phyloP scores from a whole-genome alignment of 2,113 vertebrate species.

The Salvelinus sp. region DNA sequence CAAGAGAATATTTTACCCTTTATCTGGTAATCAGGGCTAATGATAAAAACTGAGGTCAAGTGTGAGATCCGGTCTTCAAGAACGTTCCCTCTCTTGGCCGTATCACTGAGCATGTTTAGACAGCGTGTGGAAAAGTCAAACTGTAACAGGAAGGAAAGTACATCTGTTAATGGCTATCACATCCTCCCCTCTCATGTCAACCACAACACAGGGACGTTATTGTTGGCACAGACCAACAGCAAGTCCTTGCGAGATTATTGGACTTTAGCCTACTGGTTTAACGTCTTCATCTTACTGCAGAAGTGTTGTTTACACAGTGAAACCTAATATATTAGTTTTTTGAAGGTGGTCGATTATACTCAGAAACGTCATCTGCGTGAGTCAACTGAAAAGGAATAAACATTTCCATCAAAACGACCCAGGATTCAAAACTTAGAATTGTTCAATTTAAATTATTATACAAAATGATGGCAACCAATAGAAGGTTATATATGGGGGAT shows the following conservation, averaged over 20 bases:
- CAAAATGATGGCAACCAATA: too few species aligned
- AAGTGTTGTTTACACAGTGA: conserved; percentile 30
- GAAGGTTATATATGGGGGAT: too few species aligned
- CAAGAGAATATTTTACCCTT: conserved; percentile 21
- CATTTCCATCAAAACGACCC: conserved; percentile 22
- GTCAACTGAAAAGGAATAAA: conserved; percentile 28
- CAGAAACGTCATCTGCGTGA: conserved; percentile 37
- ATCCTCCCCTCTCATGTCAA: conserved; percentile 24
- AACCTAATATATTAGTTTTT: conserved; percentile 55
- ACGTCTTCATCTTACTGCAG: conserved; percentile 32
- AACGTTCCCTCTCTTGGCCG: conserved; percentile 26
- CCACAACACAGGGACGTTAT: conserved; percentile 52
- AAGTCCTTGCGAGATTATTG: conserved; percentile 49
- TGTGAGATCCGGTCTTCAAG: neutral
- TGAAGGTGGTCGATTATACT: conserved; percentile 29
- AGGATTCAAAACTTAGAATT: too few species aligned
- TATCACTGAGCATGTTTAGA: conserved; percentile 33
- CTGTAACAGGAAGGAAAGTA: conserved; percentile 38
- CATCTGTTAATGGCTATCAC: conserved; percentile 33
- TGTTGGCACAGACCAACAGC: conserved; percentile 54
- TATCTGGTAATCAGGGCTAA: neutral
- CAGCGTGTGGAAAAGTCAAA: conserved; percentile 30
- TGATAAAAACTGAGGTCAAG: neutral
- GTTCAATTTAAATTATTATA: too few species aligned
- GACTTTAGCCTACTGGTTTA: conserved; percentile 44